Evolutionary conservation across 2,797 vertebrate species (phyloP).

Genomic region (Falco columbarius): DNA sequence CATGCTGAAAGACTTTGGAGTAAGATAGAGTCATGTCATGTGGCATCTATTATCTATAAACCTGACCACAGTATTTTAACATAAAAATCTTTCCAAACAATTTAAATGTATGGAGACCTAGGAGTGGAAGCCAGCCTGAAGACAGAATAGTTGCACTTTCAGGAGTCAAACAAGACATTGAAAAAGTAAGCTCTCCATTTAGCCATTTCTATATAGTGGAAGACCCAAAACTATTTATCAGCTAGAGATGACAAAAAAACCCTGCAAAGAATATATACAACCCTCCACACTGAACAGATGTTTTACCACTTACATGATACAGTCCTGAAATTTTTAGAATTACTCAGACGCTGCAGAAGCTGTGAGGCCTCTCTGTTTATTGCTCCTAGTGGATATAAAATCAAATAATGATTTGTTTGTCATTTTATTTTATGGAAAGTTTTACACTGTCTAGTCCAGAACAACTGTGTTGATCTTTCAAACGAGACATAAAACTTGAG

Average conservation of each 20-base stretch:
- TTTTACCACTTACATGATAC: constrained; percentile 37
- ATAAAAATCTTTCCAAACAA: background rate
- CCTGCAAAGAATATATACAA: constrained; percentile 46
- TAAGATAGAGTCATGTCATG: background rate
- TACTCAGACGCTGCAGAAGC: background rate
- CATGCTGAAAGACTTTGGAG: background rate
- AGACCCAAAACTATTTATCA: constrained; percentile 38
- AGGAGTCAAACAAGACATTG: background rate
- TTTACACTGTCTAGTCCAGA: constrained; percentile 33
- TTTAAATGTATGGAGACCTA: background rate
- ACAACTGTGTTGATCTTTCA: constrained; percentile 39
- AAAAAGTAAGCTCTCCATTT: constrained; percentile 9
- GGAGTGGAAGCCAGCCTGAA: background rate
- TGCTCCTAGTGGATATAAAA: constrained; percentile 52
- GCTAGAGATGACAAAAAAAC: constrained; percentile 36
- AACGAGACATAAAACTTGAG: constrained; percentile 30
- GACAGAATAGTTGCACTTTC: background rate
- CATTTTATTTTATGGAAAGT: constrained; percentile 53
- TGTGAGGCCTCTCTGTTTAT: constrained; percentile 54
- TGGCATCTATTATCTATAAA: background rate
- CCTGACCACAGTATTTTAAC: background rate
- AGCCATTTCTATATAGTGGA: background rate
- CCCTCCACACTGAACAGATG: constrained; percentile 24
- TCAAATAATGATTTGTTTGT: constrained; percentile 59
- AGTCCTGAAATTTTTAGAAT: constrained; percentile 60